A percentile compares a stretch with the other conserved stretches of the same genome.
Evolutionary conservation across 2,797 vertebrate species (phyloP).

Genomic region (Parauchenoglanis ngamensis): DNA sequence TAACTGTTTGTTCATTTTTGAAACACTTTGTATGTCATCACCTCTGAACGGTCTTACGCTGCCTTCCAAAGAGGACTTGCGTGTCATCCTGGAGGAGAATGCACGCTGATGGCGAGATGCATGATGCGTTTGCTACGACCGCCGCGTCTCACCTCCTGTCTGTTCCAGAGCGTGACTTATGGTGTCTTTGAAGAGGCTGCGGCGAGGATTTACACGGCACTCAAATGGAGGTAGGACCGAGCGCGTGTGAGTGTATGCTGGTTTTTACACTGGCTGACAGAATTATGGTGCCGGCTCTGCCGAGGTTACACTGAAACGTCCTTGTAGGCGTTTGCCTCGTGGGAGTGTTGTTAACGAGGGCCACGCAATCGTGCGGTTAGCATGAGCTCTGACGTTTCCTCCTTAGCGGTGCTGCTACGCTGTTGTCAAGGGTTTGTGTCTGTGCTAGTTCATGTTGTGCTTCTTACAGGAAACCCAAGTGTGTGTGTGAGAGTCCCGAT

Average conservation of each 20-base stretch:
- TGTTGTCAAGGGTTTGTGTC: not conserved
- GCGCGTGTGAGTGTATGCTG: conserved; percentile 8
- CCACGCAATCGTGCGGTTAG: not conserved
- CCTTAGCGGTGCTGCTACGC: not conserved
- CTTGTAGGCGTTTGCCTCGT: conserved; percentile 51
- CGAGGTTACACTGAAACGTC: conserved; percentile 64
- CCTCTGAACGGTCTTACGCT: not conserved
- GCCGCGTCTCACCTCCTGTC: conserved; percentile 33
- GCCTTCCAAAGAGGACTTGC: not conserved
- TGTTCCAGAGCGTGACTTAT: conserved; percentile 9
- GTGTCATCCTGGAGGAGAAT: conserved; percentile 14
- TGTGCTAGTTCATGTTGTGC: not conserved
- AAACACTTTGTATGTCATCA: not conserved
- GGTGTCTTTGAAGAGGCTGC: conserved; percentile 23
- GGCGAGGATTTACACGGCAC: conserved; percentile 48
- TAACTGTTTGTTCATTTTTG: not conserved
- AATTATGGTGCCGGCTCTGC: conserved; percentile 55
- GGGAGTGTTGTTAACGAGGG: conserved; percentile 11
- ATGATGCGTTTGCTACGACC: not conserved
- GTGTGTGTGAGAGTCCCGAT: conserved; percentile 33
- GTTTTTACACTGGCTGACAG: conserved; percentile 61
- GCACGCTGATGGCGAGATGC: conserved; percentile 38
- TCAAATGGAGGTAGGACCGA: conserved; percentile 15
- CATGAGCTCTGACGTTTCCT: not conserved
- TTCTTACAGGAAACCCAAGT: not conserved